Conservation (phyloP, 2,888 invertebrate species). For the Drosophila algonquin region DNA sequence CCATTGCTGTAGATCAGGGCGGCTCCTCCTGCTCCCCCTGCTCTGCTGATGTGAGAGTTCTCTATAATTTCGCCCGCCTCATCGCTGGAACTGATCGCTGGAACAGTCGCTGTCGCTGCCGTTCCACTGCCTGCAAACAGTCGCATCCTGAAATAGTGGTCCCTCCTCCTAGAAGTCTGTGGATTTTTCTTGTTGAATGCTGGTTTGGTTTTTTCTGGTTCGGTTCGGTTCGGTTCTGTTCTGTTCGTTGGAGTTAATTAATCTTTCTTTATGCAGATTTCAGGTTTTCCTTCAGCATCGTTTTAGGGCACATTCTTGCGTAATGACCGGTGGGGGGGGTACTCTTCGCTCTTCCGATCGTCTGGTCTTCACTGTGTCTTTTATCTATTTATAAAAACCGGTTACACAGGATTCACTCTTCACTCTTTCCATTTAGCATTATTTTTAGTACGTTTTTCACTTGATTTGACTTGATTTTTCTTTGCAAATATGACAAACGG, state of each 20-base stretch:
- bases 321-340: conserved; percentile 53
- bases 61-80: conserved; percentile 70
- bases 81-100: conserved; percentile 54
- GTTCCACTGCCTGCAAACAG: conserved; percentile 38
- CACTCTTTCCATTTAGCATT: conserved; percentile 21
- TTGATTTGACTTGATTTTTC: background rate
- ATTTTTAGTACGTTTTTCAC: conserved; percentile 22
- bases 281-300: conserved; percentile 69
- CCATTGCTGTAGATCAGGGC: conserved; percentile 58
- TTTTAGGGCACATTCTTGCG: conserved; percentile 80
- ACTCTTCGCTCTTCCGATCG: background rate
- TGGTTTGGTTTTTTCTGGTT: conserved; percentile 4
- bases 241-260: conserved; percentile 59
- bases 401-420: conserved; percentile 63
- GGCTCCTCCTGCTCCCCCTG: background rate
- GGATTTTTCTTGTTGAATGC: conserved; percentile 24
- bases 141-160: conserved; percentile 50
- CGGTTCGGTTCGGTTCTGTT: conserved; percentile 8
- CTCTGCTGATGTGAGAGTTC: conserved; percentile 49
- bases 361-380: conserved; percentile 35
- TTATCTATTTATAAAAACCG: conserved; percentile 68
- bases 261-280: conserved; percentile 77
- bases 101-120: background rate
- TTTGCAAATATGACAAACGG: conserved; percentile 47
- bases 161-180: conserved; percentile 1